Base-by-base conservation (phyloP, 2,888 invertebrate genomes). In the Drosophila hamatofila region DNA sequence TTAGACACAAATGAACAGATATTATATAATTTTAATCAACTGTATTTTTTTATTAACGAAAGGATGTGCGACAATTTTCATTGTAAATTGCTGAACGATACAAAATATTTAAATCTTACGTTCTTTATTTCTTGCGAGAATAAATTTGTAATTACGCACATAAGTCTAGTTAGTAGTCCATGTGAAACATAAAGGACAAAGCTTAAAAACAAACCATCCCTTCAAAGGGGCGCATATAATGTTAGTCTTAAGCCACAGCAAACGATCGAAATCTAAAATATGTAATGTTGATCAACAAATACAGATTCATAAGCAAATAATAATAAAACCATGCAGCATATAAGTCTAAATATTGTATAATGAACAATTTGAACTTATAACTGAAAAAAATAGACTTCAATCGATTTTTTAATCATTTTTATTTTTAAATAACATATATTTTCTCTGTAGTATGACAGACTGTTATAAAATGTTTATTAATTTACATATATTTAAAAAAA, bases 141-240 rank as follows among this genome's bases (percentile, higher is more conserved):
- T 80, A 52, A 69, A 67, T 68, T 70, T 75, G 74, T 79, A 87
- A 87, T 75, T 74, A 84, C 85, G 88, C 71, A 72, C 58, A 65
- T 87, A 87, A 87, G 79, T 66, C 48, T 67, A 71, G 74, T 72
- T 78, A 68, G 73, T 78, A 76, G 78, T 72, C 82, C 57, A 66
- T 63, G 83, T 87, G 79, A 76, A 84, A 80, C 80, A 84, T 78
- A 84, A 65, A 57, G 83, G 81, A 72, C 76, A 76, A 62, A 62
- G 59, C 57, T 69, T 63, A 55, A 61, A 63, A 44, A 49, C 48
- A 63, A 30, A 44, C 42, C 63, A 71, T 61, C 63, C 66, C 75
- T 71, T 54, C 41, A 56, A 67, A 78, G 55, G 78, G 66, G 25
- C 74, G 64, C 78, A 75, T 64, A 51, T 81, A 83, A 81, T 80